phyloP scores from a whole-genome alignment of 2,113 vertebrate species.

The Salvator merianae region DNA sequence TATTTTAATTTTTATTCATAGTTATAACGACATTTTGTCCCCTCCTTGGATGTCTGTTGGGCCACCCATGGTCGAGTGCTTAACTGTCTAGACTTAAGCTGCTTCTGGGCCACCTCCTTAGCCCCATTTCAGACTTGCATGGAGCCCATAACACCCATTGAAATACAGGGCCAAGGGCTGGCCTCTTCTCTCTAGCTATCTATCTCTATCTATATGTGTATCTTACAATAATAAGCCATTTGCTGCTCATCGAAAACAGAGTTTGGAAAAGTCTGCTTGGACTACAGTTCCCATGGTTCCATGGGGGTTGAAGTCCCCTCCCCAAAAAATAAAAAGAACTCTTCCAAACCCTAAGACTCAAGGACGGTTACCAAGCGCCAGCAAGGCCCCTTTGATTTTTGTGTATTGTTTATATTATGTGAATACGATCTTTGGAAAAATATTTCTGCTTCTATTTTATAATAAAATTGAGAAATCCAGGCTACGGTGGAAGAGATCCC shows the following conservation, averaged over 20 bases:
- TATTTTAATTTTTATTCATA: slow-evolving; percentile 9
- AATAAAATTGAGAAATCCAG: slow-evolving; percentile 83
- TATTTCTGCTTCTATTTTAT: slow-evolving; percentile 89
- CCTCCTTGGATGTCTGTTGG: not conserved
- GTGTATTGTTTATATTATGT: slow-evolving; percentile 79
- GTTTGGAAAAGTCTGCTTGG: too few species aligned
- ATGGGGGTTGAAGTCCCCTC: too few species aligned
- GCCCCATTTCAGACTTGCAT: not conserved
- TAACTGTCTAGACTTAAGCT: not conserved
- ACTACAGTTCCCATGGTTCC: too few species aligned
- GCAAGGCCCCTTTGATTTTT: slow-evolving; percentile 56
- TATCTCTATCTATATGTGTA: slow-evolving; percentile 6
- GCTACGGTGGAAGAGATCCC: not conserved
- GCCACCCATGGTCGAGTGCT: not conserved
- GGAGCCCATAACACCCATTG: too few species aligned
- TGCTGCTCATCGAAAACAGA: slow-evolving; percentile 58
- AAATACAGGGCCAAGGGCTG: not conserved
- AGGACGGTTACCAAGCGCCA: slow-evolving; percentile 51
- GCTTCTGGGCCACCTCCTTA: not conserved
- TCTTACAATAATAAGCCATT: not conserved
- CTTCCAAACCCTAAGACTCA: slow-evolving; percentile 20
- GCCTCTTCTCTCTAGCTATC: slow-evolving; percentile 13
- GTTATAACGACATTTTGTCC: not conserved
- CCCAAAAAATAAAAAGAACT: too few species aligned
- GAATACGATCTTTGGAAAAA: slow-evolving; percentile 80